These are phyloP conservation scores for Aplodontia rufa DNA, from an alignment of 2,113 vertebrate genomes.

Conservation along the genomic window DNA sequence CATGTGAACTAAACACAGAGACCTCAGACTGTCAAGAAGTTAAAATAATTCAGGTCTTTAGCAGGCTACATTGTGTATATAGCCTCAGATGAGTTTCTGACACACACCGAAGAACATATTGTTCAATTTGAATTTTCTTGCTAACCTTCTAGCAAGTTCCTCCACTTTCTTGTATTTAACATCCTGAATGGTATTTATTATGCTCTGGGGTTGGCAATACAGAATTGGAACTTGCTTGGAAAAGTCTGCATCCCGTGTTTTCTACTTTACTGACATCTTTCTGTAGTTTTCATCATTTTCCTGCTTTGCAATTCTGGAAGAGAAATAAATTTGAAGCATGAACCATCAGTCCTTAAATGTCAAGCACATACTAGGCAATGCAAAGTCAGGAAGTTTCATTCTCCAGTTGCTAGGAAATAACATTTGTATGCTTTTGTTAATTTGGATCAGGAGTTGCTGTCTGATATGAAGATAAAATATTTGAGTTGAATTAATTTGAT, in stretches of 20 bases:
- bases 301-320: constrained; percentile 69
- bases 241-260: neutral
- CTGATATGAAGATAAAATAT: constrained; percentile 72
- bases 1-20: neutral
- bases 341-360: constrained; percentile 74
- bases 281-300: neutral
- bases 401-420: constrained; percentile 82
- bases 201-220: neutral
- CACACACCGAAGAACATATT: neutral
- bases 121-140: neutral
- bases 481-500: constrained; percentile 85
- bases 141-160: neutral
- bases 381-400: constrained; percentile 84
- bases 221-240: neutral
- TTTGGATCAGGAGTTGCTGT: constrained; percentile 69
- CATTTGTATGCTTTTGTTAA: constrained; percentile 79
- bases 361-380: constrained; percentile 78
- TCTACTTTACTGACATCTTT: constrained; percentile 34
- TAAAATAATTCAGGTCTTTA: neutral
- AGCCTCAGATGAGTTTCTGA: neutral
- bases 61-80: neutral
- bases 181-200: neutral
- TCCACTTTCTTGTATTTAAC: neutral
- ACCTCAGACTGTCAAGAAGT: neutral
- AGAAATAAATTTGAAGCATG: constrained; percentile 80